phyloP scores from a whole-genome alignment of 2,797 vertebrate species.

The Bucorvus abyssinicus region DNA sequence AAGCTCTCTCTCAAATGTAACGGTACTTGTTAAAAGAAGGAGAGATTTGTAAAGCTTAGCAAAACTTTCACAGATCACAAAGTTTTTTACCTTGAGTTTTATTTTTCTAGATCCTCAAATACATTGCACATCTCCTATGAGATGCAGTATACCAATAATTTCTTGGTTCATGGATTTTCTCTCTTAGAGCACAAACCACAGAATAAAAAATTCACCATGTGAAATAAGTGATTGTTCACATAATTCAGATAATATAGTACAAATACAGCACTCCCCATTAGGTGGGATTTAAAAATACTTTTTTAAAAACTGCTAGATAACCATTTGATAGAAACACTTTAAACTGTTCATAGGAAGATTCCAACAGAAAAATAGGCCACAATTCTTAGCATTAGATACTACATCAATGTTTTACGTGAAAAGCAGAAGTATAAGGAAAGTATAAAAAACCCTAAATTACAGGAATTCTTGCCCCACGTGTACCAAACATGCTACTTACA shows the following conservation, averaged over 20 bases:
- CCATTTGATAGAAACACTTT: background rate
- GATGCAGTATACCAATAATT: background rate
- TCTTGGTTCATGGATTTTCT: background rate
- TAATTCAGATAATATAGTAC: background rate
- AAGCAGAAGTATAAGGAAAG: background rate
- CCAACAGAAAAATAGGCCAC: background rate
- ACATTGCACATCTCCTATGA: background rate
- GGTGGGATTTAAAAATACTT: background rate
- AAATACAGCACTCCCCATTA: background rate
- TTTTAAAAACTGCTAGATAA: background rate
- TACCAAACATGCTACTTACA: background rate
- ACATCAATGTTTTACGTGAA: background rate
- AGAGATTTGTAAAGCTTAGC: fast-evolving
- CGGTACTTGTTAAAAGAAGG: background rate
- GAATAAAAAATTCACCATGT: background rate
- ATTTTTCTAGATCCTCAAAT: background rate
- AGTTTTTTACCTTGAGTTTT: background rate
- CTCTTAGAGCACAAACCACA: background rate
- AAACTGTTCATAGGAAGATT: background rate
- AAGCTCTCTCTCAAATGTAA: background rate
- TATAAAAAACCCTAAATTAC: background rate
- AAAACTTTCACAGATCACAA: background rate
- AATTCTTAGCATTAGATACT: background rate
- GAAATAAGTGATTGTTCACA: background rate
- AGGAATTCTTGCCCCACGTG: background rate